Evolutionary conservation across 30 jellyfish, hydroid and myxozoan genomes (phyloP), one percentile per base, ranked within the genome.

Genomic region (Aurelia aurita complex sp. Pacific): DNA sequence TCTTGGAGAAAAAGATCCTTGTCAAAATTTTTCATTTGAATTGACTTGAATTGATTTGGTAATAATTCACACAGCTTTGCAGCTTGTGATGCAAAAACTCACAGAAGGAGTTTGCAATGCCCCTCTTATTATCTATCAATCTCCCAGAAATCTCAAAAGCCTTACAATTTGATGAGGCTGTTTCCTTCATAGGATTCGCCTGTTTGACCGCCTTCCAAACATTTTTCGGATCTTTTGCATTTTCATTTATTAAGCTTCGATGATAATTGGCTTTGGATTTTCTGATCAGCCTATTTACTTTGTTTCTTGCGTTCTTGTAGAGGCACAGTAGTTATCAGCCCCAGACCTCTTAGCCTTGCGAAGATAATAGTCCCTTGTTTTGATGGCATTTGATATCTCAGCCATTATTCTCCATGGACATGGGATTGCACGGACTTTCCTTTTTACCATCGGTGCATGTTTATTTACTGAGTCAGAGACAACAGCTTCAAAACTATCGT

Each of bases 21-120:
- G 29, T 23, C 29, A 23, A 23, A 23, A 82, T 69, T 79, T 51
- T 65, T 72, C 81, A 82, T 84, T 73, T 84, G 73, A 40, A 73
- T 75, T 88, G 88, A 84, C 51, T 61, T 84, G 94, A 84, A 84
- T 74, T 84, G 87, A 72, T 71, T 82, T 7, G 85, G 91, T 70
- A 82, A 68, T 74, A 84, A 74, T 62, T 62, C 81, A 62, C 87
- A 82, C 91, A 82, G 81, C 85, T 82, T 82, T 82, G 80, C 80
- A 73, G 88, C 87, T 73, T 83, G 86, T 59, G 92, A 70, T 83
- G 73, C 92, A 83, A 83, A 83, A 59, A 71, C 79, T 83, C 80
- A 59, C 82, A 59, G 86, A 81, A 81, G 91, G 83, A 67, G 85
- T 55, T 81, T 81, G 91, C 91, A 69, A 81, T 81, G 91, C 43